A percentile compares a stretch with the other conserved stretches of the same genome.
Conservation (phyloP, 1,140 invertebrate genomes). For the Melitaea cinxia region DNA sequence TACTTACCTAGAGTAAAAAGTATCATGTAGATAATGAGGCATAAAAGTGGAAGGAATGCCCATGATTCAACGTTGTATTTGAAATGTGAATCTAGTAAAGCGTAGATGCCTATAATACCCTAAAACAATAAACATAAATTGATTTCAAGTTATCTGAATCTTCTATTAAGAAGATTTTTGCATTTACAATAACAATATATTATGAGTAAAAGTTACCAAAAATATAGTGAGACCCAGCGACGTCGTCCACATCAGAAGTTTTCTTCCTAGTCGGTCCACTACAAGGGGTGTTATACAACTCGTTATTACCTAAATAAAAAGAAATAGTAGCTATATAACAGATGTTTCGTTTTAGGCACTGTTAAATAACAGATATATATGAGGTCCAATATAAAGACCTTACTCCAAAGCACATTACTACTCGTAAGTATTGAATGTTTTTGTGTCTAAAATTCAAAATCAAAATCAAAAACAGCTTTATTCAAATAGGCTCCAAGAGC, state of each 20-base stretch:
- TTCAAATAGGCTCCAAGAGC: no score
- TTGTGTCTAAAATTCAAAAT: no score
- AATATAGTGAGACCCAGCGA: constrained; percentile 84
- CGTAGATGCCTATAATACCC: constrained; percentile 70
- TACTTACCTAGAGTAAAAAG: constrained; percentile 68
- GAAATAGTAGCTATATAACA: not conserved
- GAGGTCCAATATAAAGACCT: no score
- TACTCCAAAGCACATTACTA: no score
- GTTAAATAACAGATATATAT: not conserved
- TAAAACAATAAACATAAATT: constrained; percentile 29
- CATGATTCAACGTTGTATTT: constrained; percentile 58
- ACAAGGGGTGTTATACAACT: constrained; percentile 87
- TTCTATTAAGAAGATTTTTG: no score
- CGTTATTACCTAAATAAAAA: constrained; percentile 80
- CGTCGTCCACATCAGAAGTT: constrained; percentile 87
- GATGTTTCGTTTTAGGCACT: not conserved
- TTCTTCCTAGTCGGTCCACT: constrained; percentile 89
- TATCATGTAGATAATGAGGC: constrained; percentile 72
- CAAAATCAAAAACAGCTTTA: no score
- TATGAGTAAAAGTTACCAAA: constrained; percentile 66
- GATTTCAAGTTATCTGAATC: no score
- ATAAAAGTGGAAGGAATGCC: constrained; percentile 67
- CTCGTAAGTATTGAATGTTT: no score
- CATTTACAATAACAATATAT: not conserved
- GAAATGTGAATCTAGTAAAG: constrained; percentile 64